A percentile compares a stretch with the other conserved stretches of the same genome.
phyloP scores from a whole-genome alignment of 2,888 invertebrate genomes.

The Chouioia cunea region DNA sequence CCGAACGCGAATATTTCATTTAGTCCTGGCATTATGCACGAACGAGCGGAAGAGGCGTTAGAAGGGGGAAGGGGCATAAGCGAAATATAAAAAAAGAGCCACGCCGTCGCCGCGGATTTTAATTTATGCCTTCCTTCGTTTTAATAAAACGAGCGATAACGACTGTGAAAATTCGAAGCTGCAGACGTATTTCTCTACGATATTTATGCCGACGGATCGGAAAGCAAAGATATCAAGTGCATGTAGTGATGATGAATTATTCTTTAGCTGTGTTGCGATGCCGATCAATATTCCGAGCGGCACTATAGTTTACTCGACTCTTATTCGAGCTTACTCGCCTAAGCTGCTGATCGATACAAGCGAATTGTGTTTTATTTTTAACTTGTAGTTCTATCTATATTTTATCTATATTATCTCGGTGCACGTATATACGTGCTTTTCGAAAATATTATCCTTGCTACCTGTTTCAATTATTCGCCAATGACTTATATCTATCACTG shows the following conservation, averaged over 20 bases:
- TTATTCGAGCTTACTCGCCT: conserved; percentile 4
- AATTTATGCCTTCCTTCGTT: neutral
- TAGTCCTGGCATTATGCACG: conserved; percentile 19
- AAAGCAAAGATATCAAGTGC: too few relatives aligned
- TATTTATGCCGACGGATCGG: conserved; percentile 14
- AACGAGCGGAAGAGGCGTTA: neutral
- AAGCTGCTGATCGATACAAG: conserved; percentile 25
- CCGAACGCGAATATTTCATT: conserved; percentile 33
- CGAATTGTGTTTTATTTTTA: conserved; percentile 16
- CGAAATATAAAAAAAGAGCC: neutral
- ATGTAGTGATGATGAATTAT: conserved; percentile 39
- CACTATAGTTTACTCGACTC: neutral
- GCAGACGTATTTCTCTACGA: neutral
- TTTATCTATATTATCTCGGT: too few relatives aligned
- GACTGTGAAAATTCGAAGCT: too few relatives aligned
- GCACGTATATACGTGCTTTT: neutral
- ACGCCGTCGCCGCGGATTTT: neutral
- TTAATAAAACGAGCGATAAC: neutral
- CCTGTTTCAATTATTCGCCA: neutral
- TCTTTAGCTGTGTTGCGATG: conserved; percentile 33
- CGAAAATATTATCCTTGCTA: neutral
- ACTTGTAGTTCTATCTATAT: neutral
- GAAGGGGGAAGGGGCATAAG: neutral
- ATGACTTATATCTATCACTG: too few relatives aligned
- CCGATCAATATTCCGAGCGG: neutral